A percentile compares a stretch with the other conserved stretches of the same genome.
phyloP scores from a whole-genome alignment of 2,888 invertebrate genomes.

The Drosophila silvestris region DNA sequence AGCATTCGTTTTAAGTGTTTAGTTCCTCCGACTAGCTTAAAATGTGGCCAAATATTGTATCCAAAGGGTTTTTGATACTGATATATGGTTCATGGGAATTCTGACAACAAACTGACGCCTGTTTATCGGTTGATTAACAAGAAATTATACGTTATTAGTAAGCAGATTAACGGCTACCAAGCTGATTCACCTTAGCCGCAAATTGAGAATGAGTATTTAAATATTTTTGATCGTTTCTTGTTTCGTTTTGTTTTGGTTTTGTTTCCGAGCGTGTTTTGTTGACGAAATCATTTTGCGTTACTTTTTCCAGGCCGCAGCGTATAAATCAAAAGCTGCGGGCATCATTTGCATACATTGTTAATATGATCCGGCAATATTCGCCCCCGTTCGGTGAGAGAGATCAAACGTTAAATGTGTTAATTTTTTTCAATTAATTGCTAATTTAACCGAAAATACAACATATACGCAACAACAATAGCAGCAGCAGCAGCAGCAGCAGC shows the following conservation, averaged over 20 bases:
- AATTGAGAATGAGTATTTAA: slow-evolving; percentile 28
- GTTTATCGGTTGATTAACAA: slow-evolving; percentile 31
- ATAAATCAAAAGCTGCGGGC: slow-evolving; percentile 45
- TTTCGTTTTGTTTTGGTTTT: not conserved
- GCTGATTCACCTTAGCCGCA: slow-evolving; percentile 9
- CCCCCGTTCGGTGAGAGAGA: slow-evolving; percentile 9
- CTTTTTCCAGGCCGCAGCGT: slow-evolving; percentile 17
- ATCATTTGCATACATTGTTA: slow-evolving; percentile 64
- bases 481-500: not conserved
- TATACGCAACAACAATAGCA: not conserved
- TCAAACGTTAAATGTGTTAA: slow-evolving; percentile 58
- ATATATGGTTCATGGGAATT: slow-evolving; percentile 3
- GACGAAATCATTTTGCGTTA: slow-evolving; percentile 46
- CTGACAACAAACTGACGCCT: not conserved
- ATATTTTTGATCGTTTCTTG: slow-evolving; percentile 10
- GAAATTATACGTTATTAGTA: slow-evolving; percentile 27
- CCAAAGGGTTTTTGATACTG: not conserved
- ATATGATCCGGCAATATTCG: slow-evolving; percentile 23
- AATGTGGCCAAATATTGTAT: not conserved
- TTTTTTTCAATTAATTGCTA: slow-evolving; percentile 70
- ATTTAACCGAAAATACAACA: slow-evolving; percentile 53
- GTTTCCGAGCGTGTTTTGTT: slow-evolving; percentile 37
- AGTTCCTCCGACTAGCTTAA: not conserved
- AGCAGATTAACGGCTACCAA: slow-evolving; percentile 28
- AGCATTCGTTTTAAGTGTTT: not conserved